phyloP scores from a whole-genome alignment of 2,113 vertebrate genomes.

The Marcusenius ussheri region DNA sequence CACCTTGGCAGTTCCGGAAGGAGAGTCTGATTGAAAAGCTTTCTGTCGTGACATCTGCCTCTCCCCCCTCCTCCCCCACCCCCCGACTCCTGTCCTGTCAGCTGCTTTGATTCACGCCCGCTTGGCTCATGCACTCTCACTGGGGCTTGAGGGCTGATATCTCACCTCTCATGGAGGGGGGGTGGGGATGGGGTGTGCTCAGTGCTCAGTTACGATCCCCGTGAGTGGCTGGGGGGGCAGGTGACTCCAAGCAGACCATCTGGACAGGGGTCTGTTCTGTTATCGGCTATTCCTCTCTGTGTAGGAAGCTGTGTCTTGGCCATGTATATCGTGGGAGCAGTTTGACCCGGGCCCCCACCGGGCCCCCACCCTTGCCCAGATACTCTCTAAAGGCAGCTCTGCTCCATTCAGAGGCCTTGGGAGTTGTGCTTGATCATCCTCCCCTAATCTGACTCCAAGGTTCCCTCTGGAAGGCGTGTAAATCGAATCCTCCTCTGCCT shows the following conservation, averaged over 20 bases:
- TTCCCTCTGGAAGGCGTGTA: background rate
- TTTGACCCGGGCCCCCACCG: background rate
- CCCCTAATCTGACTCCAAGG: background rate
- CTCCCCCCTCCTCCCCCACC: background rate
- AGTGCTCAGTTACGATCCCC: background rate
- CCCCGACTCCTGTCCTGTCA: background rate
- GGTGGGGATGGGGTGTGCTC: background rate
- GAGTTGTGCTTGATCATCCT: background rate
- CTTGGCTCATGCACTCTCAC: background rate
- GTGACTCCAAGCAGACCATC: background rate
- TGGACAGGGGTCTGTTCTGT: background rate
- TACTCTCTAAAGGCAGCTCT: background rate
- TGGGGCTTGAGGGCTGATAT: background rate
- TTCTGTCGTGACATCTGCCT: background rate
- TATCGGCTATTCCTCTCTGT: background rate
- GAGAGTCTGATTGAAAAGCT: slow-evolving; percentile 1
- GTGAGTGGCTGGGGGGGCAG: background rate
- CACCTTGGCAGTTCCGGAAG: background rate
- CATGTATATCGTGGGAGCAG: background rate
- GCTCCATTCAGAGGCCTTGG: background rate
- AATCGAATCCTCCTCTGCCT: background rate
- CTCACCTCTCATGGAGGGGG: background rate
- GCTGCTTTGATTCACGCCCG: background rate
- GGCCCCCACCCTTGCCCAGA: background rate
- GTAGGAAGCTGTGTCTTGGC: background rate